Evolutionary conservation across 2,797 vertebrate species (phyloP), one percentile per base, ranked within the genome.

Genomic region (Cirrhinus molitorella): DNA sequence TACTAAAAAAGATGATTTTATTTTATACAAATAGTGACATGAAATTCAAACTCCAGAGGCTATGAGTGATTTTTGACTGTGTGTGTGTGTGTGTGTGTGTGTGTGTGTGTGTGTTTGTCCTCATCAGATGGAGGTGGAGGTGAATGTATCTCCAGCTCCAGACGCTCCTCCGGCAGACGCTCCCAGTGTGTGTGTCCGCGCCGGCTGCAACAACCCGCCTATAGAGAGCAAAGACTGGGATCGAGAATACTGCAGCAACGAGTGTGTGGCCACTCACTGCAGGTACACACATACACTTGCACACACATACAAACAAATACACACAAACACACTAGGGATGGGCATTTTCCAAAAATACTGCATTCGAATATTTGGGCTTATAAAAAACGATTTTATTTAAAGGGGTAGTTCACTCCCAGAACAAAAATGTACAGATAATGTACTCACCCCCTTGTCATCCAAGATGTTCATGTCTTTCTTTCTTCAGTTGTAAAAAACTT

Each of bases 261-360:
- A 98, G 92, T 98, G 97, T 84, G 96, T 98, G 19, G 97, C 97
- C 75, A 96, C 95, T 5, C 97, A 98, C 88, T 98, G 97, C 96
- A 96, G 96, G 97, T 98, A 75, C 74, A 92, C 89, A 53, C 91
- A 92, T 53, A 31, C 37, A 21, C 28, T 70, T 57, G 40, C 40
- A 12, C 66, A 51, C 55, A 14, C 31, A 34, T 4, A 34, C 31
- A 34, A 97, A 97, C 96, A 96, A 96, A 97, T 98, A 71, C 74
- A 92, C 89, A 49, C 21, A 34, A 2, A 34, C 31, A 34, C 31
- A 34, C 31, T n/a, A n/a, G n/a, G n/a, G n/a, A n/a, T n/a, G n/a
- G n/a, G n/a, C n/a, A n/a, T n/a, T n/a, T n/a, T n/a, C n/a, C n/a
- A n/a, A n/a, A n/a, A n/a, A n/a, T n/a, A n/a, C n/a, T n/a, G n/a